phyloP scores from a whole-genome alignment of 2,888 invertebrate genomes.

The Drosophila diplacantha region DNA sequence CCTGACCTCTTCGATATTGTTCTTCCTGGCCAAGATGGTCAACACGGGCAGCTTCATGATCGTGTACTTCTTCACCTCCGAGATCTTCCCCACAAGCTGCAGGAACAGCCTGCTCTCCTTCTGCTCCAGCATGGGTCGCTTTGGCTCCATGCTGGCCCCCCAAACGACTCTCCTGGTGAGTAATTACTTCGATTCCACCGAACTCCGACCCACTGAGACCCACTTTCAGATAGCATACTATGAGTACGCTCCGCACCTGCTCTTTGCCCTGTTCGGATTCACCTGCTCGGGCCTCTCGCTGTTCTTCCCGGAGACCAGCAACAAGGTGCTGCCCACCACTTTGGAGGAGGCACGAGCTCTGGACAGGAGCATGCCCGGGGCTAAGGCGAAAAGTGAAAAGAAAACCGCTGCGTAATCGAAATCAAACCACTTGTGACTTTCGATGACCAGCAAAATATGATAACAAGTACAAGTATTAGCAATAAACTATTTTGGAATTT shows the following conservation, averaged over 20 bases:
- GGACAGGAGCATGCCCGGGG: conserved; percentile 23
- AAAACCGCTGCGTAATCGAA: conserved; percentile 43
- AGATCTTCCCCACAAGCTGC: conserved; percentile 84
- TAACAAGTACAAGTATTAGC: neutral
- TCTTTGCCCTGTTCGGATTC: conserved; percentile 81
- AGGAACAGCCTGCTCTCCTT: conserved; percentile 83
- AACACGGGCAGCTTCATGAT: conserved; percentile 83
- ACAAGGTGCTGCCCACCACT: conserved; percentile 81
- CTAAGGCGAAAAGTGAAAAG: neutral
- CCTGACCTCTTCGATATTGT: conserved; percentile 79
- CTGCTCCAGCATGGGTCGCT: conserved; percentile 84
- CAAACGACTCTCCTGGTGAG: conserved; percentile 82
- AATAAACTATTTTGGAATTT: conserved; percentile 5
- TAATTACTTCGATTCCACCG: rapidly evolving
- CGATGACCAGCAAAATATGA: conserved; percentile 4
- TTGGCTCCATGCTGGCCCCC: conserved; percentile 84
- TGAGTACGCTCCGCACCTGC: conserved; percentile 79
- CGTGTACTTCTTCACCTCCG: conserved; percentile 83
- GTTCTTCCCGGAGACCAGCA: conserved; percentile 82
- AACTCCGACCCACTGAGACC: too few species aligned
- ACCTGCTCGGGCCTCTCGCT: conserved; percentile 80
- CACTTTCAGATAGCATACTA: conserved; percentile 69
- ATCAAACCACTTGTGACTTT: neutral
- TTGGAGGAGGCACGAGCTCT: conserved; percentile 79
- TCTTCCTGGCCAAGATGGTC: conserved; percentile 82